Base-by-base conservation (phyloP, 1,140 invertebrate species). In the Plectrocnemia conspersa region DNA sequence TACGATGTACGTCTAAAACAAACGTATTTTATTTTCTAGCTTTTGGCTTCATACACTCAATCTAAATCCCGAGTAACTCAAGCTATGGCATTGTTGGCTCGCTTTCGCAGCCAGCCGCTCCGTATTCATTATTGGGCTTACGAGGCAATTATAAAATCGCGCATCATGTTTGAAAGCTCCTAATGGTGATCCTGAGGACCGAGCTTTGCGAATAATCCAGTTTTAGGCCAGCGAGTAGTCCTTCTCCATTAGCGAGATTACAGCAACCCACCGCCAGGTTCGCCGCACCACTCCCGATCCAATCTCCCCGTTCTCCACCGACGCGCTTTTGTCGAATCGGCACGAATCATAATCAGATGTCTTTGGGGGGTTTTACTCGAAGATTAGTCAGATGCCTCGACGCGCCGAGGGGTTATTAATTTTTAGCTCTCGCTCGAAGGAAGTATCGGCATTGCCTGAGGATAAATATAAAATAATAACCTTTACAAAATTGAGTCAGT, bases 201-300 rank as follows among this genome's bases (percentile, higher is more conserved):
- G 33, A 29, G 47, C 47, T 50, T 50, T 50, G 47, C 47, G 21
- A 23, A 50, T 50, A 50, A 50, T 50, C 47, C 47, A 50, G 33
- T 50, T 50, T 50, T 50, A 50, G 47, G 35, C 33, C 33, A 50
- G 47, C 35, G 33, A 35, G 47, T 50, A 50, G 47, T 50, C 47
- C 47, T 50, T 33, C 47, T 50, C 47, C 47, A 50, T 50, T 50
- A 50, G 47, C 47, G 33, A 50, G 47, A 50, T 50, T 50, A 50
- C 47, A 18, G 21, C 13, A n/a, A 9, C 29, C 46, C 11, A 4
- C 36, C 36, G 10, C 9, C 36, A 13, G 15, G 2, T 13, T 23
- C 13, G 13, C 42, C n/a, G n/a, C 22, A 19, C 21, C n/a, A n/a
- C 23, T 19, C 21, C 3, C 42, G 15, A n/a, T n/a, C 23, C 5